A percentile compares a stretch with the other conserved stretches of the same genome.
Conservation (phyloP, 1,140 invertebrate species). For the Cydia fagiglandana region DNA sequence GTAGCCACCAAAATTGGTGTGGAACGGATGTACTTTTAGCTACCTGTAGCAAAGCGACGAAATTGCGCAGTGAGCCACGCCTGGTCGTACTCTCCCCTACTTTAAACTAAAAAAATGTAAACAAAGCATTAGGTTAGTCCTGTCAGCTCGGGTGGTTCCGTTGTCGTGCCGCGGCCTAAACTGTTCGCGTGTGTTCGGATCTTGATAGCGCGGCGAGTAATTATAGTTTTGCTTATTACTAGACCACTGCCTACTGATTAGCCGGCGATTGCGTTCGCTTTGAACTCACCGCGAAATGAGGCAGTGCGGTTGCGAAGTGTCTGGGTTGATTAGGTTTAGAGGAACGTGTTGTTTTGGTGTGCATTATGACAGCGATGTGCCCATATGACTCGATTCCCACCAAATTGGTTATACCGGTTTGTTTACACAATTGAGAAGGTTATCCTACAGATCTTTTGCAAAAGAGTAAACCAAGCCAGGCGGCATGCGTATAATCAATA, state of each 20-base stretch:
- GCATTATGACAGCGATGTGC: background rate
- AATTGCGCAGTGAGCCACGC: no score
- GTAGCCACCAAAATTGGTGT: no score
- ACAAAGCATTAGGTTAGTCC: conserved; percentile 49
- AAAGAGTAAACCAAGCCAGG: background rate
- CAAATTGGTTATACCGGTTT: background rate
- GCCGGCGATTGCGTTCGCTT: background rate
- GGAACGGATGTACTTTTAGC: no score
- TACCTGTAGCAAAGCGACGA: no score
- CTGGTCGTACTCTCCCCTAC: no score
- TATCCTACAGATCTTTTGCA: background rate
- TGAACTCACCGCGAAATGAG: conserved; percentile 9
- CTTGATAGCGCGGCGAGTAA: conserved; percentile 68
- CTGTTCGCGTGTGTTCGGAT: conserved; percentile 63
- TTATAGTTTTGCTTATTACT: conserved; percentile 62
- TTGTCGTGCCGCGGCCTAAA: conserved; percentile 58
- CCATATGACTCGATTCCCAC: background rate
- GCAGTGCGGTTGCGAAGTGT: background rate
- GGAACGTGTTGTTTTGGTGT: background rate
- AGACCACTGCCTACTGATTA: conserved; percentile 41
- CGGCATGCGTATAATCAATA: no score
- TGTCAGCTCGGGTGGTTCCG: conserved; percentile 54
- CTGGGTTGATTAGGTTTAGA: conserved; percentile 7
- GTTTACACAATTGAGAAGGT: background rate
- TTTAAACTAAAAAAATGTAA: conserved; percentile 35